Evolutionary conservation across 2,888 invertebrate species (phyloP), one percentile per base, ranked within the genome.

Genomic region (Drosophila pegasa): DNA sequence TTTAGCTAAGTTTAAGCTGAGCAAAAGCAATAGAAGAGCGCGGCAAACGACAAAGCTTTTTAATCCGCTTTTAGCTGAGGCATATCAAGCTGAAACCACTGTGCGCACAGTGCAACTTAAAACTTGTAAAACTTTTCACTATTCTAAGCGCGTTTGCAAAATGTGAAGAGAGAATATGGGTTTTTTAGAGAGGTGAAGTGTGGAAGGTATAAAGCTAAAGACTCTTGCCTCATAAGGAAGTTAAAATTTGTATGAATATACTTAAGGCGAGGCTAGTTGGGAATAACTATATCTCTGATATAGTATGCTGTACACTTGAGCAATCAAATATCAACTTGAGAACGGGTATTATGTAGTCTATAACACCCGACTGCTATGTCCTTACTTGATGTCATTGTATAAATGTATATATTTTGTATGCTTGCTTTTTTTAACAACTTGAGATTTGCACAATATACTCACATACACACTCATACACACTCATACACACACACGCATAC

Each of bases 401-500:
- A 33, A 31, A 25, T 35, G 22, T 50, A 35, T 50, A 35, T 50
- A 22, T 35, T 25, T 35, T 22, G 43, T 45, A 25, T 35, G 10
- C 50, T 35, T 35, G 35, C n/a, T 35, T 50, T 50, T 35, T 38
- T 62, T 8, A 65, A 67, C 73, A 85, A 75, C 83, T 80, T 76
- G 82, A 78, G 76, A 81, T 78, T 85, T 86, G 51, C 61, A 72
- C 48, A 76, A 69, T 72, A 61, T 55, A 68, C 63, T 67, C 51
- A 50, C 45, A 61, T 55, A 68, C 63, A 72, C 51, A 50, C 45
- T 18, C 56, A 35, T 22, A 69, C 38, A 38, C 37, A 55, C 27
- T 54, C 33, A 50, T 37, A 41, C 33, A 18, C 59, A 43, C 59
- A 52, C 63, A 40, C 47, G 43, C 43, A 47, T 35, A 38, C 52